Percentiles rank a stretch among this genome's conserved stretches.
These are phyloP conservation scores for Rhinolophus sinicus DNA, from an alignment of 2,113 vertebrate genomes.

Conservation along the genomic window DNA sequence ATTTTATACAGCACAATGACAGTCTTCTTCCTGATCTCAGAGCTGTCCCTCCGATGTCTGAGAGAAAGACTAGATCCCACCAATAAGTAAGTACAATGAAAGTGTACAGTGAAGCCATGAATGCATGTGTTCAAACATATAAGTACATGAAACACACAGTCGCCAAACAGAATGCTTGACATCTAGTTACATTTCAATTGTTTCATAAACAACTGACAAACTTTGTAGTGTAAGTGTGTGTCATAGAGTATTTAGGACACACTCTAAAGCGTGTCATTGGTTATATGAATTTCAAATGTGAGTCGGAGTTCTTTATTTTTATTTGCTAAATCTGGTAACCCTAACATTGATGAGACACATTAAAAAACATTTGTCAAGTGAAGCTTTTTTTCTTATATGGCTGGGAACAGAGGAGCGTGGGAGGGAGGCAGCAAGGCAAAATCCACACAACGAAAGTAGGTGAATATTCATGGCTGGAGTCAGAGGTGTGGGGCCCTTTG, in stretches of 20 bases:
- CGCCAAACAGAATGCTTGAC: neutral
- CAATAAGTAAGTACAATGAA: neutral
- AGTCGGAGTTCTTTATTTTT: neutral
- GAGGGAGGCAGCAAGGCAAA: fast-evolving
- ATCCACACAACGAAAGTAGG: too few relatives aligned
- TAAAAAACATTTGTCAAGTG: neutral
- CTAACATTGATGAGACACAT: neutral
- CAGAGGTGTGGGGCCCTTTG: fast-evolving
- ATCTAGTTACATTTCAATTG: neutral
- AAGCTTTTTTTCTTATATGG: neutral
- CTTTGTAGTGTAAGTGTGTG: neutral
- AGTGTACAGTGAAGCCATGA: too few relatives aligned
- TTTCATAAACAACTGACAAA: neutral
- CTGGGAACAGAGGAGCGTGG: neutral
- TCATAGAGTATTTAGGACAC: too few relatives aligned
- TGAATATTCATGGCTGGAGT: fast-evolving
- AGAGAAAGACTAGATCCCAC: neutral
- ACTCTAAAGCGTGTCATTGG: neutral
- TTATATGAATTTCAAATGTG: neutral
- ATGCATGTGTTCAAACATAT: neutral
- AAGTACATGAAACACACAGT: neutral
- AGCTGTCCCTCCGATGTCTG: neutral
- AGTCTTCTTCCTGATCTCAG: neutral
- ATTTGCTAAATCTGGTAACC: neutral
- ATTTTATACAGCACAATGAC: neutral